Base-by-base conservation (phyloP, 2,113 vertebrate genomes). In the Callithrix jacchus region DNA sequence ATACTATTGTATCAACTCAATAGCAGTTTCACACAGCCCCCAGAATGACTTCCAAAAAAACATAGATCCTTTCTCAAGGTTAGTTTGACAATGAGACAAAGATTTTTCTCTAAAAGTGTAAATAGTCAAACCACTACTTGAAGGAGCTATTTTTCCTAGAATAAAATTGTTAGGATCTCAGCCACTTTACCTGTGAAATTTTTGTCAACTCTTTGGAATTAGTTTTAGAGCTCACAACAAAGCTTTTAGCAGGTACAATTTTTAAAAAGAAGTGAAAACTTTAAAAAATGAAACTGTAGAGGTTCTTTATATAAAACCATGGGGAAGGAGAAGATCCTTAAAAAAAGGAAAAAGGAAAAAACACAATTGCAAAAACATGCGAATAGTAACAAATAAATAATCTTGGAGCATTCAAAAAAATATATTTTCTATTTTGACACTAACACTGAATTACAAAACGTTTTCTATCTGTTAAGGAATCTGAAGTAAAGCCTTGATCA, bases 111-210 rank as follows among this genome's bases (percentile, higher is more conserved):
- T 66, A 81, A 95, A 93, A 37, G 17, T 86, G 30, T 70, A 91
- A 91, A 96, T 93, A 92, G 56, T 85, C 80, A 89, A 95, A 89
- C 68, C n/a, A 64, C 42, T 87, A 91, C 58, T 10, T 30, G 7
- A 87, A 91, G 47, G 30, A 89, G 45, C 42, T 89, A 84, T 93
- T 96, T 94, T 91, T 77, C 54, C 14, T 66, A 8, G 3, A 64
- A 89, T 84, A 89, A 96, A 96, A 82, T 89, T 96, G 61, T 94
- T 85, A 94, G 93, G 42, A 42, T 96, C 74, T 96, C 45, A 81
- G 45, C 35, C 42, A 89, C 49, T 87, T 91, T 68, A 42, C 85
- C 79, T 83, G 86, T 93, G 90, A 95, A 96, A 94, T 82, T 35
- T 95, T 87, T 93, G 40, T 84, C 7, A 0, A 42, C 45, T 87